These are phyloP conservation scores for Colaptes auratus DNA, from an alignment of 2,113 vertebrate species.

Conservation along the genomic window DNA sequence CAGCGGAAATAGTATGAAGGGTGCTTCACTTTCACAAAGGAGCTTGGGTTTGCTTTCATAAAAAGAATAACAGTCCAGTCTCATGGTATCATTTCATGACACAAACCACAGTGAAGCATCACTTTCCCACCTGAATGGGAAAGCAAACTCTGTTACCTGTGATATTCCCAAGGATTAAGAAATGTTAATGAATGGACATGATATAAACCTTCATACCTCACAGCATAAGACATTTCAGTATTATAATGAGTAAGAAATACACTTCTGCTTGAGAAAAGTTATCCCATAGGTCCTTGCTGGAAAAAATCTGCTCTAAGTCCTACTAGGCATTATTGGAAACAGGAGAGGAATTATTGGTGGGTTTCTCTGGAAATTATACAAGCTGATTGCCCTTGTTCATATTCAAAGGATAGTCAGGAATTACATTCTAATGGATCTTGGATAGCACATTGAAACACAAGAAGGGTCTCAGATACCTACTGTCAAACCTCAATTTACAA, in stretches of 20 bases:
- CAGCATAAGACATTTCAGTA: background rate
- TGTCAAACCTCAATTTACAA: background rate
- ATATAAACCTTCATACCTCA: constrained; percentile 47
- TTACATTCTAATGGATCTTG: background rate
- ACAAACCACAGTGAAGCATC: constrained; percentile 2
- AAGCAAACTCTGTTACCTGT: constrained; percentile 4
- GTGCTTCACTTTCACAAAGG: background rate
- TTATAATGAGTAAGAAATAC: background rate
- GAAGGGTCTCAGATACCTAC: background rate
- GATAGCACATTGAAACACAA: background rate
- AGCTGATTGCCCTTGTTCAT: background rate
- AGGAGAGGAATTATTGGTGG: background rate
- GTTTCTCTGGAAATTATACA: background rate
- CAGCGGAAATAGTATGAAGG: background rate
- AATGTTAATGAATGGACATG: constrained; percentile 23
- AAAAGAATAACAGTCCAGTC: background rate
- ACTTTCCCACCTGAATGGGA: background rate
- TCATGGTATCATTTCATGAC: background rate
- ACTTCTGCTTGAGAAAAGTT: background rate
- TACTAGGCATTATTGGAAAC: background rate
- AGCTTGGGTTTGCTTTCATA: background rate
- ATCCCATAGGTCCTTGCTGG: background rate
- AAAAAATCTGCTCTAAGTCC: background rate
- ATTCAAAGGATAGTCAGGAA: background rate
- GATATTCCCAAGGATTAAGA: constrained; percentile 1